phyloP scores from a whole-genome alignment of 2,797 vertebrate species.

The Rhyacichthys aspro region DNA sequence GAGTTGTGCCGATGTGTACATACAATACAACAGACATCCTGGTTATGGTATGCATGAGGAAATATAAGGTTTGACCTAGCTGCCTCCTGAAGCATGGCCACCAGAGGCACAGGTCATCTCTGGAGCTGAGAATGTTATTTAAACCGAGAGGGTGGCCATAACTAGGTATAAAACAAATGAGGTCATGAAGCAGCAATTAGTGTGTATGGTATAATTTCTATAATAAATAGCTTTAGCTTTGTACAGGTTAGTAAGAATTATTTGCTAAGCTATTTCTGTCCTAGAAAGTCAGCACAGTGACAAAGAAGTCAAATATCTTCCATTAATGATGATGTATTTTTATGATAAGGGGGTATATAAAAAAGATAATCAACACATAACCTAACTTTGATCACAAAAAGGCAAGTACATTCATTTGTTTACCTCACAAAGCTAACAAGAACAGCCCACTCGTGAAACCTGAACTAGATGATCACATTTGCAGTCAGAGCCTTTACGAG shows the following conservation, averaged over 20 bases:
- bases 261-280: too few species aligned
- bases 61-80: slow-evolving; percentile 49
- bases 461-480: slow-evolving; percentile 8
- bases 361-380: too few species aligned
- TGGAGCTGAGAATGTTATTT: neutral
- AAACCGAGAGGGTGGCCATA: neutral
- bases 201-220: too few species aligned
- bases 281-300: too few species aligned
- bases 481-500: neutral
- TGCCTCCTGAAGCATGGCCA: slow-evolving; percentile 48
- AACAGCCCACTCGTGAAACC: neutral
- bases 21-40: slow-evolving; percentile 9
- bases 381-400: neutral
- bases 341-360: too few species aligned
- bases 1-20: slow-evolving; percentile 49
- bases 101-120: slow-evolving; percentile 18
- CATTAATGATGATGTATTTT: too few species aligned
- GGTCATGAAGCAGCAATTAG: neutral
- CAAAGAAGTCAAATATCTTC: too few species aligned
- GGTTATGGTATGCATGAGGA: slow-evolving; percentile 20
- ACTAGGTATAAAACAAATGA: neutral
- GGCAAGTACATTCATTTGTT: neutral
- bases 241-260: too few species aligned
- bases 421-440: neutral
- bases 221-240: too few species aligned